phyloP scores from a whole-genome alignment of 2,113 vertebrate species.

The Cervus canadensis region DNA sequence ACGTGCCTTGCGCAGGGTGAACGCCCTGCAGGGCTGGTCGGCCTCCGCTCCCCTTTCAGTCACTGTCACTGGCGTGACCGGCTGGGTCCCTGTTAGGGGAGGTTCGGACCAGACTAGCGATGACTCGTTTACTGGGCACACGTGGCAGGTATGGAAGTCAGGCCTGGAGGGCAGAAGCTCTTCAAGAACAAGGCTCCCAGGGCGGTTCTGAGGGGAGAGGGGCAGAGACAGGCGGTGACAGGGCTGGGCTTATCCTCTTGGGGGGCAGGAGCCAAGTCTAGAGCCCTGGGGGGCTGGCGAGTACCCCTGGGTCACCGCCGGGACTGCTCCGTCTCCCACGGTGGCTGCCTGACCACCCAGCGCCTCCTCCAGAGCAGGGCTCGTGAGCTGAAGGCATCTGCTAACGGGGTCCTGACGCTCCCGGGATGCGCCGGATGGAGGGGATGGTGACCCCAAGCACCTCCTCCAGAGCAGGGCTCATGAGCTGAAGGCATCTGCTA shows the following conservation, averaged over 20 bases:
- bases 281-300: not conserved
- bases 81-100: not conserved
- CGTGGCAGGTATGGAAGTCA: not conserved
- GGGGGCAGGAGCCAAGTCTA: not conserved
- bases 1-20: not conserved
- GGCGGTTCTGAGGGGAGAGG: not conserved
- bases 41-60: rapidly evolving
- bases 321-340: rapidly evolving
- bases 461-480: not conserved
- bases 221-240: not conserved
- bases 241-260: rapidly evolving
- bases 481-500: not conserved
- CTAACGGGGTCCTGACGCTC: rapidly evolving
- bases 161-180: not conserved
- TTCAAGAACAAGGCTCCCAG: not conserved
- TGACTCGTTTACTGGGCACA: not conserved
- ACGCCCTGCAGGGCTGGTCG: not conserved
- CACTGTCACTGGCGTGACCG: not conserved
- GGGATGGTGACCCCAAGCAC: not conserved
- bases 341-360: no score
- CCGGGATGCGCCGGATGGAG: not conserved
- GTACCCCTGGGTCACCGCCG: no score
- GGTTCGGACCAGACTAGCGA: rapidly evolving
- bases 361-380: not conserved
- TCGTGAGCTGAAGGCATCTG: not conserved